Evolutionary conservation across 2,888 invertebrate genomes (phyloP), one percentile per base, ranked within the genome.

Genomic region (Diabrotica balteata): DNA sequence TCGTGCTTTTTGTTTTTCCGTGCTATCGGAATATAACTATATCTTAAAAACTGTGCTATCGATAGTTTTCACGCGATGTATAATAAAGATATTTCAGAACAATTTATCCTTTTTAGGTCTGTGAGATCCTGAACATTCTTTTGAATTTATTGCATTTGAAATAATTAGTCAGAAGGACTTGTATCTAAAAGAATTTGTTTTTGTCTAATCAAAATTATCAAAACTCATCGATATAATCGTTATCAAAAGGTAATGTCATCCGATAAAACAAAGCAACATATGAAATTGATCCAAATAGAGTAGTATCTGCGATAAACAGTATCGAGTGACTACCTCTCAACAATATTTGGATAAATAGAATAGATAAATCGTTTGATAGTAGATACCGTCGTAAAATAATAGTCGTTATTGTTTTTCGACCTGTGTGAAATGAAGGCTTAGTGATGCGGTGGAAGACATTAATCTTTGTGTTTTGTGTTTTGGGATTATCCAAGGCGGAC

Each of bases 401-500:
- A 32, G 32, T 32, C 4, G 32, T 17, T 50, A 22, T 50, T 22
- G 17, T 8, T 44, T 59, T 50, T 11, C 4, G 7, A n/a, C 4
- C 43, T 51, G 49, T 7, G 17, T 49, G 8, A 8, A 0, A 50
- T 59, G 49, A 50, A n/a, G 43, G 42, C 46, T 8, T 46, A 22
- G 44, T 44, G 43, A 63, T 63, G 63, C 49, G 63, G 63, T n/a
- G 55, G 43, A 55, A 9, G 11, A 49, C 49, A 42, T 10, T 63
- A 17, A 55, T 63, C 55, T 55, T 54, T 8, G 42, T 43, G 17
- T 52, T 9, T 17, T 7, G 45, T 59, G 52, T 49, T 22, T 9
- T 53, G 10, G 51, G 59, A 51, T 9, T 43, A 7, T 50, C 58
- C 7, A 9, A 49, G 4, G 42, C 64, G 17, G 8, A n/a, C 0